Base-by-base conservation (phyloP, 2,797 vertebrate species). In the Galago senegalensis region DNA sequence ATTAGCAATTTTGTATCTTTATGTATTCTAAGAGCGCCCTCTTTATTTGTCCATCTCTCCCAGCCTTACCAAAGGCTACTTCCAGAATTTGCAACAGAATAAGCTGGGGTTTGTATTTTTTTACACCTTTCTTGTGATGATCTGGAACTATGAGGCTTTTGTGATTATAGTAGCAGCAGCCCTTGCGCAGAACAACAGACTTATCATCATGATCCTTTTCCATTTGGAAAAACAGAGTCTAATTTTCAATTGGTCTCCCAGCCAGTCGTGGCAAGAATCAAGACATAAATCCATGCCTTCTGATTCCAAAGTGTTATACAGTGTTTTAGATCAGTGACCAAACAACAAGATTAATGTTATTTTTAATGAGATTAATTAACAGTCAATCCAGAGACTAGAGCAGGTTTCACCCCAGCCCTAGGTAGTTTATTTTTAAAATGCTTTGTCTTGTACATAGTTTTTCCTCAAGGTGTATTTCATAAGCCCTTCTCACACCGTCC, bases 321-420 rank as follows among this genome's bases (percentile, higher is more conserved):
- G 40, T 65, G 23, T 60, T 96, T 94, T 83, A 79, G 76, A 61
- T 58, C 81, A 72, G 65, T 27, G 11, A 93, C 61, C 40, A 77
- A 91, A 29, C 14, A 23, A 46, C 31, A 87, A 65, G 18, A 65
- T 79, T 20, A 34, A 34, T 31, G 56, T 60, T 75, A 91, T 69
- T 72, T 95, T 81, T 43, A 93, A 80, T 90, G 63, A 86, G 60
- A 79, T 83, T 93, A n/a, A 72, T 77, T 85, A 76, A 21, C 8
- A 73, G n/a, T 31, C 18, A 94, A 49, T 9, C 11, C 10, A 18
- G 14, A 88, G 18, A 72, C 53, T 56, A 6, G 27, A 14, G 4
- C 5, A 93, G 7, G 17, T 49, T 93, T 95, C 34, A 18, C 63
- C 34, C 7, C 3, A 37, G 61, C 67, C 63, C 3, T 40, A 46